Conservation (phyloP, 2,888 invertebrate genomes). For the Zeuzera pyrina region DNA sequence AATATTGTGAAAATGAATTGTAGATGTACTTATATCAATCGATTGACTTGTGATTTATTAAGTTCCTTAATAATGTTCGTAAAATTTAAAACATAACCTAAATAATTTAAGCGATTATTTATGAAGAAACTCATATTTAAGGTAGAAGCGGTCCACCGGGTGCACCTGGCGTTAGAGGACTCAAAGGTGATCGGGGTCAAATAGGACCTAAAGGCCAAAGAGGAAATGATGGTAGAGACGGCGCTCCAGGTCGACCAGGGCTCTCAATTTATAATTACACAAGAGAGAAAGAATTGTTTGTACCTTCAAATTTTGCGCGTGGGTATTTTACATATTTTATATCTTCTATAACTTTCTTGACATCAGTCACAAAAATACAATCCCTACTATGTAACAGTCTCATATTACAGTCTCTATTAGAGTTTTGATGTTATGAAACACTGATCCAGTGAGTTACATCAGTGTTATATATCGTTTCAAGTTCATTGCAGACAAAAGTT, state of each 20-base stretch:
- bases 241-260: slow-evolving; percentile 85
- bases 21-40: too few species aligned
- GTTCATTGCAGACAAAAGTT: too few species aligned
- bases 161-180: slow-evolving; percentile 81
- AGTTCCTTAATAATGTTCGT: too few species aligned
- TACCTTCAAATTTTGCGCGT: slow-evolving; percentile 88
- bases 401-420: too few species aligned
- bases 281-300: slow-evolving; percentile 78
- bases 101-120: slow-evolving; percentile 2
- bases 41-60: too few species aligned
- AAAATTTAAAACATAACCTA: too few species aligned
- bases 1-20: too few species aligned
- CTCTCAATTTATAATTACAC: slow-evolving; percentile 84
- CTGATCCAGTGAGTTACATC: too few species aligned
- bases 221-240: slow-evolving; percentile 82
- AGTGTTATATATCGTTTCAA: too few species aligned
- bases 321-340: slow-evolving; percentile 19
- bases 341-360: background rate
- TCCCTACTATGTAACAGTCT: too few species aligned
- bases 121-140: slow-evolving; percentile 29
- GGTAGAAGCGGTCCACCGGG: slow-evolving; percentile 79
- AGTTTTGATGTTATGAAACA: too few species aligned
- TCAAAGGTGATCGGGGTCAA: slow-evolving; percentile 78
- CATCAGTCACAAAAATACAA: too few species aligned
- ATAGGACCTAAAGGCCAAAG: slow-evolving; percentile 80